Conservation (phyloP, 2,888 invertebrate species). For the Caenorhabditis afra region DNA sequence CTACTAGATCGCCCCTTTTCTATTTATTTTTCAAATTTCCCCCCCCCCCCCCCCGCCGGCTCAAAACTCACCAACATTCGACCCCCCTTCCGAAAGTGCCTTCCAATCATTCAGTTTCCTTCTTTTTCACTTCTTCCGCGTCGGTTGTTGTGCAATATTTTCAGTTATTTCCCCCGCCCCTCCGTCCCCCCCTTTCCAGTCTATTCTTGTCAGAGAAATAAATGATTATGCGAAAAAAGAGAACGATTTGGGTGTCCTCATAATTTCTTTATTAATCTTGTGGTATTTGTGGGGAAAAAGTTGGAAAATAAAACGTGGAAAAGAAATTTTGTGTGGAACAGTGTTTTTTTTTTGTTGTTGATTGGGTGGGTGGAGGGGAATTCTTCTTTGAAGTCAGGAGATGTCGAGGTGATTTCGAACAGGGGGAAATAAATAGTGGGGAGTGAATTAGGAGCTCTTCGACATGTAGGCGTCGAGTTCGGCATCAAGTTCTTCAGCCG, state of each 20-base stretch:
- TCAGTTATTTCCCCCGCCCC: background rate
- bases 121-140: background rate
- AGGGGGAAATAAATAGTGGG: background rate
- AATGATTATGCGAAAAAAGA: too few relatives aligned
- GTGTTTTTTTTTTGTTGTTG: too few relatives aligned
- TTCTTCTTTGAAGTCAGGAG: too few relatives aligned
- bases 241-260: too few relatives aligned
- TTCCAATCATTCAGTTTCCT: background rate
- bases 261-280: too few relatives aligned
- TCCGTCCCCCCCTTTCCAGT: background rate
- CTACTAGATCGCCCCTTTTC: conserved; percentile 4
- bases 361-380: too few relatives aligned
- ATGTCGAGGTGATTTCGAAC: too few relatives aligned
- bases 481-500: conserved; percentile 62
- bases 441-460: background rate
- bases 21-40: conserved; percentile 18
- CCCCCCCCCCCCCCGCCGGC: conserved; percentile 8
- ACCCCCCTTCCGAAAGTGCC: background rate
- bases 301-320: too few relatives aligned
- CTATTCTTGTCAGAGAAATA: background rate
- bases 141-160: conserved; percentile 1
- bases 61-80: conserved; percentile 2
- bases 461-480: conserved; percentile 66
- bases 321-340: too few relatives aligned
- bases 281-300: too few relatives aligned